These are phyloP conservation scores for Nycticebus coucang DNA, from an alignment of 2,113 vertebrate genomes.

Conservation along the genomic window DNA sequence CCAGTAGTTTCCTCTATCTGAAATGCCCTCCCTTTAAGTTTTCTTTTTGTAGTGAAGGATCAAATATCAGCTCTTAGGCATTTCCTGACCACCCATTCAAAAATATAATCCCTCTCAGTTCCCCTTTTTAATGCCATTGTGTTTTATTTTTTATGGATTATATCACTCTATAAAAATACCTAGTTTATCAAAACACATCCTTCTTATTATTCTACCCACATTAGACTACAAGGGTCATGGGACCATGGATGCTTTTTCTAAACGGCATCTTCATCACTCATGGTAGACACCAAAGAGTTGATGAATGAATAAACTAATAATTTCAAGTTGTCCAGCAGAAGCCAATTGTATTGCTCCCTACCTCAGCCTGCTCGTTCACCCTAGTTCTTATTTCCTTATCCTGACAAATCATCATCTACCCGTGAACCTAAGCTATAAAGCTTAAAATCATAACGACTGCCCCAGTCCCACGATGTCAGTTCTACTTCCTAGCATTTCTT, in stretches of 20 bases:
- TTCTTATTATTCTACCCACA: background rate
- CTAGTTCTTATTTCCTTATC: background rate
- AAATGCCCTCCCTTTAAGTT: background rate
- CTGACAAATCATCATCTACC: background rate
- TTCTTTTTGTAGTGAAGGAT: background rate
- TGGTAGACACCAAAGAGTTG: background rate
- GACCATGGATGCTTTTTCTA: background rate
- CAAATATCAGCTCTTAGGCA: background rate
- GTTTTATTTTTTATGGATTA: background rate
- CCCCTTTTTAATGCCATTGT: background rate
- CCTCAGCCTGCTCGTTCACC: background rate
- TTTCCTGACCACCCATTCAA: background rate
- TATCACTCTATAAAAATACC: slow-evolving; percentile 10
- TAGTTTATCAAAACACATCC: background rate
- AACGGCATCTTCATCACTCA: background rate
- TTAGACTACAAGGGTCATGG: background rate
- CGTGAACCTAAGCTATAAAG: background rate
- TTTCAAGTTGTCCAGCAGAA: background rate
- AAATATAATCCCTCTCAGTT: background rate
- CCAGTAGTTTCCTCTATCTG: background rate
- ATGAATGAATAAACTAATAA: slow-evolving; percentile 13
- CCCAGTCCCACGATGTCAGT: background rate
- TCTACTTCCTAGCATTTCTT: background rate
- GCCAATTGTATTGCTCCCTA: background rate
- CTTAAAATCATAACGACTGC: background rate